Evolutionary conservation across 2,113 vertebrate species (phyloP).

Genomic region (Gadus macrocephalus): DNA sequence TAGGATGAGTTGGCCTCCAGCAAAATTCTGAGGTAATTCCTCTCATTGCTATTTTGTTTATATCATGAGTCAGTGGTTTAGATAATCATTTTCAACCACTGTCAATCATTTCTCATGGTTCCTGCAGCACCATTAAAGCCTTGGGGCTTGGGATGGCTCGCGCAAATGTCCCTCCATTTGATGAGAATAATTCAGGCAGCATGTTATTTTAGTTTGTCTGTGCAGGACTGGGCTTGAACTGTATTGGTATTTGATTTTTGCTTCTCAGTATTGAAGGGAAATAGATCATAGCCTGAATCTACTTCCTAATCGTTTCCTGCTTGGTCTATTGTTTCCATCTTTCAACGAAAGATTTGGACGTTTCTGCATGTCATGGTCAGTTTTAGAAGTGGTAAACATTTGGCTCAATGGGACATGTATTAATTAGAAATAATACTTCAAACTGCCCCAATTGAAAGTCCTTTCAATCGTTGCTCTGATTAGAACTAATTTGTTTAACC

Average conservation of each 20-base stretch:
- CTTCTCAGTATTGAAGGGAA: neutral
- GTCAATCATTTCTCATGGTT: constrained; percentile 35
- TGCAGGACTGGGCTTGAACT: constrained; percentile 22
- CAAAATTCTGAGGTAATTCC: constrained; percentile 13
- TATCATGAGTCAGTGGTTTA: constrained; percentile 31
- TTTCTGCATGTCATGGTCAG: neutral
- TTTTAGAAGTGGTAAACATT: neutral
- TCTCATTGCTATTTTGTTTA: constrained; percentile 22
- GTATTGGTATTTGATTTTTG: constrained; percentile 16
- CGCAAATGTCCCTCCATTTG: constrained; percentile 23
- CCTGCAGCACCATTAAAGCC: constrained; percentile 8
- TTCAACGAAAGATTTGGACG: neutral
- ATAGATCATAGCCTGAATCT: too few species aligned
- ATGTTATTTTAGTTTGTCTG: constrained; percentile 26
- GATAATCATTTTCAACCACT: constrained; percentile 36
- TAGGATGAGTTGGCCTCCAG: constrained; percentile 14
- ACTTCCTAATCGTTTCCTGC: too few species aligned
- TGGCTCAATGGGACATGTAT: too few species aligned
- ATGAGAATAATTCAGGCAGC: constrained; percentile 35
- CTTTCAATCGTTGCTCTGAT: too few species aligned
- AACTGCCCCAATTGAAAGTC: too few species aligned
- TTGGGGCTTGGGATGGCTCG: constrained; percentile 14
- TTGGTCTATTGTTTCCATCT: too few species aligned
- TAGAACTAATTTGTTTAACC: too few species aligned
- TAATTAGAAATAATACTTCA: too few species aligned